Evolutionary conservation across 2,888 invertebrate species (phyloP), one percentile per base, ranked within the genome.

Genomic region (Drosophila picticornis): DNA sequence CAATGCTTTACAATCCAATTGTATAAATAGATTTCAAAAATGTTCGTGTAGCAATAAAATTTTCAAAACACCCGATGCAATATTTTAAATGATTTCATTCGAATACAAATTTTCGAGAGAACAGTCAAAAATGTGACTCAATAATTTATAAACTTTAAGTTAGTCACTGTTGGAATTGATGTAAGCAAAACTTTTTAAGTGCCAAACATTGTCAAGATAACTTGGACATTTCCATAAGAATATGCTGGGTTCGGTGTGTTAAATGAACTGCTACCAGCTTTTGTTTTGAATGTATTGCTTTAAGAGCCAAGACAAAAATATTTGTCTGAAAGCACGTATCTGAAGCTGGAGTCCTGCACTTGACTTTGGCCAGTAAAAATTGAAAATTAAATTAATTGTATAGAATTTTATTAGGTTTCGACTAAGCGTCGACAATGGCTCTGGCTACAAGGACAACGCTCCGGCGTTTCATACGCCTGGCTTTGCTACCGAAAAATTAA

Each of bases 371-470:
- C 57, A 63, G 72, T 74, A 68, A 72, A 74, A 75, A 74, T 76
- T 72, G 52, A 57, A 89, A 87, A 89, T 88, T 73, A 87, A 89
- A 84, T 87, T 88, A 89, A 84, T 87, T 86, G 80, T 78, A 80
- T 84, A 78, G 78, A 81, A 87, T 88, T 83, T 87, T 84, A 77
- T 84, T 84, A 83, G 84, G 83, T 78, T 83, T 77, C 51, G 68
- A 60, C 64, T 66, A 67, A 74, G 78, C 79, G 83, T 72, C 72
- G 77, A 70, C 78, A 73, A 73, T 69, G 65, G 72, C 57, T 62
- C 46, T 38, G 72, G 55, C 63, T 40, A 62, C 79, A 72, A 72
- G 69, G 69, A 81, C 71, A 75, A 38, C 50, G 43, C 65, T 63
- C 69, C 53, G 66, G 50, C 66, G 72, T 60, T 80, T 58, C 50